phyloP scores from a whole-genome alignment of 2,113 vertebrate genomes.

The Cyrtonyx montezumae region DNA sequence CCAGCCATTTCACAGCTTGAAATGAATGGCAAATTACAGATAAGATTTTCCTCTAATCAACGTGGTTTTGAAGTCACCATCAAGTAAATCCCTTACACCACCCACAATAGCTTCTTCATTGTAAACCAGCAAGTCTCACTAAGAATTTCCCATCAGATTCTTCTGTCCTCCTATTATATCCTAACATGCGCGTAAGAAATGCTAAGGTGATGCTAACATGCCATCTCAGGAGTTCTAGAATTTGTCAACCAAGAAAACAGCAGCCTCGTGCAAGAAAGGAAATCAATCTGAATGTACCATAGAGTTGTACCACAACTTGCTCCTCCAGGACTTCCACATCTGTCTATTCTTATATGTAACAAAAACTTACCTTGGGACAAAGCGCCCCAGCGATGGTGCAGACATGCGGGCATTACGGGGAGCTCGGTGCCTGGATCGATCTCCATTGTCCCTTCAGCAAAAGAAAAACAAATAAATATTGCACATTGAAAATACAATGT shows the following conservation, averaged over 20 bases:
- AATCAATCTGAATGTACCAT: background rate
- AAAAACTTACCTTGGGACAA: constrained; percentile 90
- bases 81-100: background rate
- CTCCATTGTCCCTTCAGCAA: constrained; percentile 89
- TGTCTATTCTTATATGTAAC: background rate
- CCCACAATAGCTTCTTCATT: background rate
- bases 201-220: background rate
- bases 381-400: constrained; percentile 94
- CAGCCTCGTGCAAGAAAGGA: background rate
- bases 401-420: constrained; percentile 97
- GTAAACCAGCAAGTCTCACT: background rate
- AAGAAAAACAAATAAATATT: background rate
- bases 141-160: background rate
- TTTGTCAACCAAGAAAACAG: background rate
- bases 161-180: background rate
- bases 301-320: background rate
- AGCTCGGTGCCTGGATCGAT: constrained; percentile 92
- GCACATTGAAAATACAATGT: background rate
- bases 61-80: background rate
- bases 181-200: background rate
- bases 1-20: background rate
- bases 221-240: background rate
- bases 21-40: background rate
- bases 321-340: background rate
- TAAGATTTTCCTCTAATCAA: background rate